Base-by-base conservation (phyloP, 64 coral and sea anemone species). In the Platygyra sinensis region DNA sequence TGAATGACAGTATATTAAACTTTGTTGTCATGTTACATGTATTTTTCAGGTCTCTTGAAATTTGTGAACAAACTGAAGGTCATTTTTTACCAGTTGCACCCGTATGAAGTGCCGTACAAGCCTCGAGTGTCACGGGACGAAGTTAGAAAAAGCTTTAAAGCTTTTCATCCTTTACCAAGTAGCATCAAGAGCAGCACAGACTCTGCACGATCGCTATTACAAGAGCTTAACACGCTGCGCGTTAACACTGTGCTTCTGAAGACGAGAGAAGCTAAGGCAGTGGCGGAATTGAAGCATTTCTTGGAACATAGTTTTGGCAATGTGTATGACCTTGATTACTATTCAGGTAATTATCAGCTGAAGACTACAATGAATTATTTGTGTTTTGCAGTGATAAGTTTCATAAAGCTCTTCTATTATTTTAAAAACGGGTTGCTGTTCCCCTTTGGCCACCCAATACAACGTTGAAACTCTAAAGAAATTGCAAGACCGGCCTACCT, bases 221-320 rank as follows among this genome's bases (percentile, higher is more conserved):
- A 46, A 33, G 88, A 96, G 31, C 82, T 96, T 17, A 83, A 25
- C 25, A 75, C 16, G 20, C 15, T 96, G 15, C 52, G 75, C 8
- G 12, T 93, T 52, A 38, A 93, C 50, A 91, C 27, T 22, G 87
- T 75, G 22, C 27, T 59, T 15, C 82, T 96, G 17, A 93, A 93
- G 51, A 69, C 82, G 8, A 89, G 95, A 72, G 95, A 96, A 87
- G 87, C 73, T 3, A 96, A 90, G 74, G 74, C 72, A 52, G n/a
- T 96, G 10, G 82, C 82, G 5, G 39, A 87, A 24, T 73, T 61
- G 30, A 93, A 91, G 32, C 95, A 96, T 60, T 96, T 96, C 73
- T 52, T 96, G 27, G 82, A 86, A 24, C 95, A 96, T 60, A 93
- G 81, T 75, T 96, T 96, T 91, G 95, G 95, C 0, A 96, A 90